Evolutionary conservation across 92 coral and sea anemone species (phyloP).

Genomic region (Epizoanthus stellaris): DNA sequence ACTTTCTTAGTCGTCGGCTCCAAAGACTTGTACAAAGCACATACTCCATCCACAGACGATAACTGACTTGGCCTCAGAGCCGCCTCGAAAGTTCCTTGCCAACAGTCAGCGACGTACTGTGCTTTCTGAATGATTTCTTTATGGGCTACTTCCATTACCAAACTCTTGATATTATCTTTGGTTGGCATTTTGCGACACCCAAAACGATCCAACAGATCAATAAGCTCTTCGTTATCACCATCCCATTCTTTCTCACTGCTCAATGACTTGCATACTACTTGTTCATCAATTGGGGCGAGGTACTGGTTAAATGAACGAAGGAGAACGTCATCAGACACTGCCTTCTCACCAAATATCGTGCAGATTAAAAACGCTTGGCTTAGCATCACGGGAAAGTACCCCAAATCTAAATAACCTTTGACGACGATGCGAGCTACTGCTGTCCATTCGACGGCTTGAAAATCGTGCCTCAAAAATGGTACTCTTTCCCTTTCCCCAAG

Average conservation of each 20-base stretch:
- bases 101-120: slow-evolving; percentile 61
- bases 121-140: slow-evolving; percentile 63
- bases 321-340: slow-evolving; percentile 22
- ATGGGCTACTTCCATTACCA: slow-evolving; percentile 43
- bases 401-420: slow-evolving; percentile 46
- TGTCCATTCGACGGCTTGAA: slow-evolving; percentile 42
- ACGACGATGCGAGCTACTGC: slow-evolving; percentile 46
- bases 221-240: slow-evolving; percentile 31
- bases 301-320: slow-evolving; percentile 24
- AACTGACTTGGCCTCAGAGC: not conserved
- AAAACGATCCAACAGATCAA: slow-evolving; percentile 39
- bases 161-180: slow-evolving; percentile 11
- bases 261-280: slow-evolving; percentile 13
- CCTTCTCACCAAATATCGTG: slow-evolving; percentile 24
- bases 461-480: slow-evolving; percentile 51
- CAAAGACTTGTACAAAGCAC: slow-evolving; percentile 19
- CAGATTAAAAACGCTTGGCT: slow-evolving; percentile 32
- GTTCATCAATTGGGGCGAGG: slow-evolving; percentile 32
- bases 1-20: slow-evolving; percentile 21
- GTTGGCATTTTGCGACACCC: slow-evolving; percentile 36
- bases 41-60: slow-evolving; percentile 9
- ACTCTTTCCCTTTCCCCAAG: slow-evolving; percentile 70
- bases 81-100: slow-evolving; percentile 37
- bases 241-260: slow-evolving; percentile 2
- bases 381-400: slow-evolving; percentile 47